These are phyloP conservation scores for Celastrina argiolus DNA, from an alignment of 2,888 invertebrate species.

Conservation along the genomic window DNA sequence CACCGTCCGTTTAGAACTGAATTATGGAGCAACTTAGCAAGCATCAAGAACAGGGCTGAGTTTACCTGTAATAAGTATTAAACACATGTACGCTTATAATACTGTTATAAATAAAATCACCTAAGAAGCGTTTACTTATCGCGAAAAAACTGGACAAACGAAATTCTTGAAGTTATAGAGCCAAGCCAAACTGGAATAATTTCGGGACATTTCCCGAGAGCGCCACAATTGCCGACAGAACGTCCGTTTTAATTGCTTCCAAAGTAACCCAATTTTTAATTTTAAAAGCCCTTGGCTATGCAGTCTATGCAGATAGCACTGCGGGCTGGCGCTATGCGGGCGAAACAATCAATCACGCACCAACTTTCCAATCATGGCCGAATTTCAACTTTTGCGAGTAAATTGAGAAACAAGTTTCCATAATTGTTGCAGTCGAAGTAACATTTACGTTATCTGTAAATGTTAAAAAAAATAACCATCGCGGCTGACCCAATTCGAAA, in stretches of 20 bases:
- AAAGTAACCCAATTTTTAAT: constrained; percentile 14
- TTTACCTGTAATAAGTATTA: background rate
- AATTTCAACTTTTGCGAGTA: constrained; percentile 12
- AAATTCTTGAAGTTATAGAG: background rate
- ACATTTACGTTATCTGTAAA: constrained; percentile 6
- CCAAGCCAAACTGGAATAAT: background rate
- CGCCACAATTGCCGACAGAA: background rate
- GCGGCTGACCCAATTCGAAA: background rate
- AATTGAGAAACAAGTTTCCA: constrained; percentile 8
- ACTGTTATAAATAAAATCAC: background rate
- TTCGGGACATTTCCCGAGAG: background rate
- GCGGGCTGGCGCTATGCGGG: constrained; percentile 33
- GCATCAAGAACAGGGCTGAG: background rate
- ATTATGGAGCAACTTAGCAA: constrained; percentile 6
- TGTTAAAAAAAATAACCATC: background rate
- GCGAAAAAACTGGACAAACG: background rate
- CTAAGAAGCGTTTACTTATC: background rate
- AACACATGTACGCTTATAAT: background rate
- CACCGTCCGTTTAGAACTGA: constrained; percentile 10
- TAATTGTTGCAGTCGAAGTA: background rate
- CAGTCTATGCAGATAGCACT: constrained; percentile 28
- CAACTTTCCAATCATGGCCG: constrained; percentile 31
- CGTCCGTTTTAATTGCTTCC: background rate
- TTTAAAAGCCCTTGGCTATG: constrained; percentile 11
- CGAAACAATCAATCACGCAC: constrained; percentile 32